Evolutionary conservation across 2,797 vertebrate genomes (phyloP), one percentile per base, ranked within the genome.

Genomic region (Rhadinocentrus ornatus): DNA sequence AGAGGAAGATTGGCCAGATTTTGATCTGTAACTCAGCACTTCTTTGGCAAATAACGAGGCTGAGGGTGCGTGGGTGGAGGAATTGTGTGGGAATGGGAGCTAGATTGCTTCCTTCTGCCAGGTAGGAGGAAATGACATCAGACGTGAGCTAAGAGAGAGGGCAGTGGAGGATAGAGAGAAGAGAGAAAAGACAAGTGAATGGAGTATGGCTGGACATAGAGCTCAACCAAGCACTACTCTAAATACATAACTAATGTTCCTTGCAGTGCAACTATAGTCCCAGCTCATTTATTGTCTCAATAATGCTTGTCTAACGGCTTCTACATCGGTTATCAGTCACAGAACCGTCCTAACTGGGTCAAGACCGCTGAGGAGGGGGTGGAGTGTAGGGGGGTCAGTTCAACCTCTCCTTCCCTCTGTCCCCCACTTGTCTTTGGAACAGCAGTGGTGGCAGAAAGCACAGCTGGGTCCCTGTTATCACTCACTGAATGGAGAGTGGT

Each of bases 231-330:
- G 87, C 87, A 75, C 69, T 85, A 90, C 87, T 92, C 88, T 86
- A 92, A 93, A 93, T 90, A 91, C 89, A 90, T 91, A 94, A 92
- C 88, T 93, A 90, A 93, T 90, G 86, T 87, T 86, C 80, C 83
- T 91, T 53, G 84, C 73, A 35, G 67, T 86, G 73, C 82, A 86
- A 76, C 84, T 76, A 53, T 82, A 89, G 85, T 84, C 85, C 71
- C 86, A 69, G 69, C 89, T 93, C 93, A 93, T 94, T 94, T 93
- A 93, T 93, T 88, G 92, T 92, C 91, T 94, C 91, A 90, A 89
- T 92, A 91, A 92, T 90, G 88, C 86, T 85, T 83, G 91, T 92
- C 89, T 87, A 88, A 92, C 67, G 82, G 77, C 90, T 80, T 86
- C 83, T 76, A 85, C 88, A 66, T 82, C 76, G 85, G 93, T 91